Percentiles rank a stretch among this genome's conserved stretches.
Evolutionary conservation across 2,797 vertebrate species (phyloP).

Genomic region (Apodemus agrarius): DNA sequence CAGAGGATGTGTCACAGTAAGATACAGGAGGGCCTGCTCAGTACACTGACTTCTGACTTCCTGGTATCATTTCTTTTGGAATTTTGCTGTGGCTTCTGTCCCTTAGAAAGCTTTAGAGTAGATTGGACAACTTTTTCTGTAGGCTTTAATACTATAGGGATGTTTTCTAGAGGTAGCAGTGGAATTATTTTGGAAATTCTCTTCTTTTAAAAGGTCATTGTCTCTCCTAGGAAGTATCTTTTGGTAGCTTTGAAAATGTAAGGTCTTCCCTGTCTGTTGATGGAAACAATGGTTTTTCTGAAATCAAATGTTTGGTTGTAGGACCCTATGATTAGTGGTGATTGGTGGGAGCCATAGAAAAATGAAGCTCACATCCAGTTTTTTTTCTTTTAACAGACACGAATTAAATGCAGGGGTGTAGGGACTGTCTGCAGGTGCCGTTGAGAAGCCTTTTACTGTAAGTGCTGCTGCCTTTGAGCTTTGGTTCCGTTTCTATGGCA

Average conservation of each 20-base stretch:
- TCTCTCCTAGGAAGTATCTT: neutral
- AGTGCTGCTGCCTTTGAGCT: conserved; percentile 71
- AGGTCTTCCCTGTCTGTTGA: neutral
- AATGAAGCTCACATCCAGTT: conserved; percentile 25
- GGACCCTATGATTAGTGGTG: neutral
- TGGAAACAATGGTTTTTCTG: conserved; percentile 37
- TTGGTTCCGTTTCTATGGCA: conserved; percentile 85
- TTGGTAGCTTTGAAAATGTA: conserved; percentile 38
- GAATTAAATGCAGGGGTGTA: conserved; percentile 46
- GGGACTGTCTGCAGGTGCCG: conserved; percentile 20
- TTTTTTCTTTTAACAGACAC: neutral
- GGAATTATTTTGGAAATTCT: neutral
- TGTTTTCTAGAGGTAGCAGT: neutral
- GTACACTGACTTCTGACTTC: neutral
- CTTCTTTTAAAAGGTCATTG: conserved; percentile 28
- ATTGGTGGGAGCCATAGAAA: conserved; percentile 24
- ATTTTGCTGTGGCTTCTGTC: neutral
- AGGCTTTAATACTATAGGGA: neutral
- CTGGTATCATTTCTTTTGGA: conserved; percentile 33
- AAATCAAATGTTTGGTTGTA: conserved; percentile 16
- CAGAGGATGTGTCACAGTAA: neutral
- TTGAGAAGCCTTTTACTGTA: conserved; percentile 71
- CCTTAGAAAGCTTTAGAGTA: neutral
- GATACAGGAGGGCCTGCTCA: neutral
- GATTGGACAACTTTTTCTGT: neutral